Evolutionary conservation across 2,113 vertebrate genomes (phyloP), one percentile per base, ranked within the genome.

Genomic region (Pseudorasbora parva): DNA sequence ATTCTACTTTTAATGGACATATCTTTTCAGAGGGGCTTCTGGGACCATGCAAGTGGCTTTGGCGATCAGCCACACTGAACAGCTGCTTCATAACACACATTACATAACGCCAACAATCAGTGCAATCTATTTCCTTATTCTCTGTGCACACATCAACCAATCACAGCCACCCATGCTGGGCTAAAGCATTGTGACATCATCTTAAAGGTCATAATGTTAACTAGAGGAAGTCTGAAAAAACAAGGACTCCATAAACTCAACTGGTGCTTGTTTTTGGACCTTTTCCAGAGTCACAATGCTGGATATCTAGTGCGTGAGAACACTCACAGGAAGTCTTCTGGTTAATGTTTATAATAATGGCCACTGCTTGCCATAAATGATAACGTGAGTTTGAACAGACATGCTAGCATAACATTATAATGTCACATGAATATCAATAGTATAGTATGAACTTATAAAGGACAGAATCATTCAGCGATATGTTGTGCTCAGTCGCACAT

Each of bases 261-360:
- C 66, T 57, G 47, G 2, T n/a, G 73, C 37, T 84, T 81, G 49
- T 74, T 30, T 37, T 66, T 88, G 60, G 80, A 82, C 14, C 33
- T 49, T 19, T 59, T 57, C 83, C 57, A 83, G 72, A 71, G 66
- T 74, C 51, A n/a, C 57, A 83, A 43, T 41, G 21, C 21, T 19
- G 25, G 57, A 84, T 83, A 77, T 66, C 57, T 83, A 60, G 54
- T 73, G 87, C 85, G 87, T 86, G 88, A 89, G 90, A 92, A 88
- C 89, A 76, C 88, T 84, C 88, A 92, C 90, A 92, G 91, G 92
- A 93, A 86, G 88, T 88, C 85, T 89, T 84, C 60, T 11, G 82
- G n/a, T 54, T 51, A 41, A 79, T 72, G 77, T 82, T 72, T 78
- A 72, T 25, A 51, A 54, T 75, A 41, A 75, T 14, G 30, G 37